Percentiles rank a stretch among this genome's conserved stretches.
phyloP scores from a whole-genome alignment of 2,113 vertebrate species.

The Nerophis ophidion region DNA sequence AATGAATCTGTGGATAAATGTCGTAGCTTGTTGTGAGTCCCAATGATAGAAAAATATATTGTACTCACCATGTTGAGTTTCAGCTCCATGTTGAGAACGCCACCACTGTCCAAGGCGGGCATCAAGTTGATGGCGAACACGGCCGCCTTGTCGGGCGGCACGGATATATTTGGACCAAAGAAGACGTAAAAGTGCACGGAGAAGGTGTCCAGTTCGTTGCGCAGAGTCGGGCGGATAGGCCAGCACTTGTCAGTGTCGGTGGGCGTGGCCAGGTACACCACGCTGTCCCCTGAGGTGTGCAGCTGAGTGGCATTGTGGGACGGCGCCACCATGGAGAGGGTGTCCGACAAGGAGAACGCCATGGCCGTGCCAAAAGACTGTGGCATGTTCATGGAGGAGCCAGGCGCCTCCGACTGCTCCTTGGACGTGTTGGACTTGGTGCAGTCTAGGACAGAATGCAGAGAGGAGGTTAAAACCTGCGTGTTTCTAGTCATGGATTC shows the following conservation, averaged over 20 bases:
- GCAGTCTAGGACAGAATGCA: slow-evolving; percentile 74
- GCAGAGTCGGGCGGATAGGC: slow-evolving; percentile 89
- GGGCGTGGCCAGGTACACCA: slow-evolving; percentile 56
- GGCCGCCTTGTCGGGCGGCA: slow-evolving; percentile 83
- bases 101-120: slow-evolving; percentile 93
- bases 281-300: slow-evolving; percentile 55
- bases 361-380: slow-evolving; percentile 86
- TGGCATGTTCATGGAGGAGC: slow-evolving; percentile 92
- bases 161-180: slow-evolving; percentile 90
- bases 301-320: slow-evolving; percentile 51
- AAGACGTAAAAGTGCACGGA: slow-evolving; percentile 98
- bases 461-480: not conserved
- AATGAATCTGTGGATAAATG: no score
- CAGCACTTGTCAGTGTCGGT: slow-evolving; percentile 77
- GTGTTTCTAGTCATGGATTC: no score
- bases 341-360: slow-evolving; percentile 74
- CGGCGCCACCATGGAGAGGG: slow-evolving; percentile 54
- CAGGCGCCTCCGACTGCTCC: slow-evolving; percentile 58
- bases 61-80: slow-evolving; percentile 85
- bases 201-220: slow-evolving; percentile 97
- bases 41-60: no score
- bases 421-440: slow-evolving; percentile 78
- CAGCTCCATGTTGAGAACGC: slow-evolving; percentile 92
- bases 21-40: no score
- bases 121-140: slow-evolving; percentile 91